phyloP scores from a whole-genome alignment of 2,113 vertebrate species.

The Colossoma macropomum region DNA sequence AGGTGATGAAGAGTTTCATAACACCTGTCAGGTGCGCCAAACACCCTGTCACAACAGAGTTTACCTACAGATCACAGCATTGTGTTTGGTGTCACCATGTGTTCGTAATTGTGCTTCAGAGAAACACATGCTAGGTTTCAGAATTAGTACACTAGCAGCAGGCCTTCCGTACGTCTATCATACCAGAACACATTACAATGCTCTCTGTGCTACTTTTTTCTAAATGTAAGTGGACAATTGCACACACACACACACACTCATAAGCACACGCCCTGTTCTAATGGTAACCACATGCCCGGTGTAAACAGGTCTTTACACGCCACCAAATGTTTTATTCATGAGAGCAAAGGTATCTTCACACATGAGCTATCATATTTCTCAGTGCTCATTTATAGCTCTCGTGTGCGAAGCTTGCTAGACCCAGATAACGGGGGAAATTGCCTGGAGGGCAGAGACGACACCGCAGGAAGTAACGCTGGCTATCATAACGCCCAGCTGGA shows the following conservation, averaged over 20 bases:
- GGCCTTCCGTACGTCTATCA: background rate
- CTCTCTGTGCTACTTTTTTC: background rate
- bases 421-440: conserved; percentile 72
- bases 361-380: conserved; percentile 67
- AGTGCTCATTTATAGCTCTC: conserved; percentile 63
- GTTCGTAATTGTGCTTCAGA: background rate
- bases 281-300: conserved; percentile 45
- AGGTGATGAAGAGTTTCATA: background rate
- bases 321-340: conserved; percentile 75
- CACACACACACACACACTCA: conserved; percentile 8
- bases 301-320: conserved; percentile 51
- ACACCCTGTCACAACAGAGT: conserved; percentile 4
- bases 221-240: background rate
- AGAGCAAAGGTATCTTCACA: conserved; percentile 61
- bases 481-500: conserved; percentile 72
- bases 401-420: conserved; percentile 66
- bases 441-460: conserved; percentile 70
- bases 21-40: background rate
- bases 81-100: background rate
- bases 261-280: conserved; percentile 8
- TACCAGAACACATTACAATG: background rate
- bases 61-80: background rate
- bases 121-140: background rate
- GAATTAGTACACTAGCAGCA: background rate
- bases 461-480: conserved; percentile 71